Evolutionary conservation across 1,140 invertebrate species (phyloP).

Genomic region (Eupristina koningsbergeri): DNA sequence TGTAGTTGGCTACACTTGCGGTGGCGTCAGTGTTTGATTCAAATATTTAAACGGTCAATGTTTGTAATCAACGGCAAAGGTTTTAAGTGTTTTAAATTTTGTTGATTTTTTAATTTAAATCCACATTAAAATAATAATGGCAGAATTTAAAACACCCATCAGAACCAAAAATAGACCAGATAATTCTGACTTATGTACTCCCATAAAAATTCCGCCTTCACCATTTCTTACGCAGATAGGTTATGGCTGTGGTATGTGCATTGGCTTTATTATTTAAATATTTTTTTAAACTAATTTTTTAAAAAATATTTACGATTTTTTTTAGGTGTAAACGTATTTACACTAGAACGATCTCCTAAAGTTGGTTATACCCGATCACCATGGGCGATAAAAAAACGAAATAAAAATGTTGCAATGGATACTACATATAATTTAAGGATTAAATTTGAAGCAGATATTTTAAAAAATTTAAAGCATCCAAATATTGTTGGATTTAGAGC

Average conservation of each 20-base stretch:
- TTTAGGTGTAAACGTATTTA: slow-evolving; percentile 83
- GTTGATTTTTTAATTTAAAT: not conserved
- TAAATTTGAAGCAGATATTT: slow-evolving; percentile 80
- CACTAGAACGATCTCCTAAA: slow-evolving; percentile 81
- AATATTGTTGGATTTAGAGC: slow-evolving; percentile 89
- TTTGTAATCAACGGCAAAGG: too few relatives aligned
- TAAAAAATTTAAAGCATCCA: slow-evolving; percentile 83
- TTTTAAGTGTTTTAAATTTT: too few relatives aligned
- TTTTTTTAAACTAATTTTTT: slow-evolving; percentile 21
- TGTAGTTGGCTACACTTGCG: too few relatives aligned
- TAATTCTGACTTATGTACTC: slow-evolving; percentile 61
- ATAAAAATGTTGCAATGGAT: slow-evolving; percentile 65
- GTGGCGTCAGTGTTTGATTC: too few relatives aligned
- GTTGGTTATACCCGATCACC: slow-evolving; percentile 80
- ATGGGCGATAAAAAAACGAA: slow-evolving; percentile 87
- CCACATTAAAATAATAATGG: slow-evolving; percentile 55
- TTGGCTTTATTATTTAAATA: slow-evolving; percentile 32
- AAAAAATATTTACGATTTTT: not conserved
- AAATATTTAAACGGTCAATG: too few relatives aligned
- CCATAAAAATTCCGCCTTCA: slow-evolving; percentile 78
- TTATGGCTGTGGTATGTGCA: slow-evolving; percentile 81
- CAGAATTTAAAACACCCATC: slow-evolving; percentile 65
- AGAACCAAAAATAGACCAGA: slow-evolving; percentile 53
- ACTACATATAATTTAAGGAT: slow-evolving; percentile 75
- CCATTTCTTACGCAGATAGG: slow-evolving; percentile 81